A percentile compares a stretch with the other conserved stretches of the same genome.
Conservation (phyloP, 2,888 invertebrate genomes). For the Sinelater perroti region DNA sequence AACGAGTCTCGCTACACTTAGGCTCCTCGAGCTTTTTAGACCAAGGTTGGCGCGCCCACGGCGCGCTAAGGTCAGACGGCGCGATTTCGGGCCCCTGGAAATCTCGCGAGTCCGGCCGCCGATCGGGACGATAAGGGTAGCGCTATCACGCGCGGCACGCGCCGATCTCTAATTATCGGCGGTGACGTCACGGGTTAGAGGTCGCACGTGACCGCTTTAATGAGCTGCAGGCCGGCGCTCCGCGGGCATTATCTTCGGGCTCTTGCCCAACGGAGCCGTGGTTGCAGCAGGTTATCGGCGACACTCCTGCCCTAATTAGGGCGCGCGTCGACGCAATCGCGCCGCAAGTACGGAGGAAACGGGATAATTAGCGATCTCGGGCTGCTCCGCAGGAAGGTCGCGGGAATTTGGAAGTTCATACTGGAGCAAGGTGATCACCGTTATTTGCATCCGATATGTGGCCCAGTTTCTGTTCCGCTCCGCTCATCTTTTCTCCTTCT, state of each 20-base stretch:
- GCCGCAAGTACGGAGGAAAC: not conserved
- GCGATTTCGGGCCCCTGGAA: no score
- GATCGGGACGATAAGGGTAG: constrained; percentile 31
- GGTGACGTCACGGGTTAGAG: constrained; percentile 44
- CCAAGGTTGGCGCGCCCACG: constrained; percentile 46
- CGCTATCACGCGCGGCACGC: constrained; percentile 38
- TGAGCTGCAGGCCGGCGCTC: constrained; percentile 39
- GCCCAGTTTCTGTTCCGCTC: no score
- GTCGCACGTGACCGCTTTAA: constrained; percentile 47
- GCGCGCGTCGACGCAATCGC: not conserved
- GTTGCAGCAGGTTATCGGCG: constrained; percentile 32
- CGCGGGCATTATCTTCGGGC: not conserved
- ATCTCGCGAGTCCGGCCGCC: no score
- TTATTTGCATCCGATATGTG: no score
- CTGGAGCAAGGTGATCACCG: no score
- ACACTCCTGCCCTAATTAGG: constrained; percentile 34
- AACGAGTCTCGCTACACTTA: constrained; percentile 44
- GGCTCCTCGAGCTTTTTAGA: constrained; percentile 44
- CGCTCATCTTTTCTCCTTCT: no score
- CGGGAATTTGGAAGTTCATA: no score
- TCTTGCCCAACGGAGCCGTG: constrained; percentile 18
- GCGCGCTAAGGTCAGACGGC: constrained; percentile 41
- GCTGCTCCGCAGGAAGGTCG: no score
- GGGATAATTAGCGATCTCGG: no score
- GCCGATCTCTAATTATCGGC: constrained; percentile 35